Evolutionary conservation across 2,888 invertebrate genomes (phyloP).

Genomic region (Cantharis flavilabris): DNA sequence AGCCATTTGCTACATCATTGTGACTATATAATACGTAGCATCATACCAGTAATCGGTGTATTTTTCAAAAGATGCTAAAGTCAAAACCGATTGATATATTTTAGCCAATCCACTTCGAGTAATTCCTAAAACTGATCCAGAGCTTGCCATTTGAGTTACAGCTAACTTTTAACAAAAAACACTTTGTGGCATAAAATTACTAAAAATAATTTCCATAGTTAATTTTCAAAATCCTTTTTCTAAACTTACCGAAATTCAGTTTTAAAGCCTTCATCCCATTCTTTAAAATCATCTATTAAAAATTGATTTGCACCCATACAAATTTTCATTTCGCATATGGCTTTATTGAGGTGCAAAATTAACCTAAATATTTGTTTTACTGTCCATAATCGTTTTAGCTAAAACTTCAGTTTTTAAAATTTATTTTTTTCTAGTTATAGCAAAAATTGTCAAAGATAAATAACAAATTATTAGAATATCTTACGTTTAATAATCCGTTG

Average conservation of each 20-base stretch:
- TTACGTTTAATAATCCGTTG: constrained; percentile 59
- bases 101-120: constrained; percentile 96
- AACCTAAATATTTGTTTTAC: constrained; percentile 92
- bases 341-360: constrained; percentile 83
- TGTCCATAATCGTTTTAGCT: constrained; percentile 88
- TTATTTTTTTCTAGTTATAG: constrained; percentile 87
- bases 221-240: background rate
- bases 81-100: constrained; percentile 98
- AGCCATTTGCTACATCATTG: constrained; percentile 92
- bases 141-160: constrained; percentile 97
- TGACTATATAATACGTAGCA: constrained; percentile 98
- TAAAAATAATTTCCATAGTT: constrained; percentile 36
- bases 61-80: constrained; percentile 98
- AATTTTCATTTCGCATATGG: constrained; percentile 68
- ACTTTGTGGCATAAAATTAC: constrained; percentile 56
- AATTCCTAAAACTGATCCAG: constrained; percentile 97
- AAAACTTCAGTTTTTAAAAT: constrained; percentile 8
- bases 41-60: constrained; percentile 99
- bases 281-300: constrained; percentile 60
- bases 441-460: constrained; percentile 51
- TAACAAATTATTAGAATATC: no score
- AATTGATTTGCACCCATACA: constrained; percentile 62
- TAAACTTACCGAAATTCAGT: constrained; percentile 70
- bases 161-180: constrained; percentile 51
- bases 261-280: constrained; percentile 74